Evolutionary conservation across 37 sponge, comb jelly and placozoan genomes (phyloP), one percentile per base, ranked within the genome.

Genomic region (Dysidea cf. avara): DNA sequence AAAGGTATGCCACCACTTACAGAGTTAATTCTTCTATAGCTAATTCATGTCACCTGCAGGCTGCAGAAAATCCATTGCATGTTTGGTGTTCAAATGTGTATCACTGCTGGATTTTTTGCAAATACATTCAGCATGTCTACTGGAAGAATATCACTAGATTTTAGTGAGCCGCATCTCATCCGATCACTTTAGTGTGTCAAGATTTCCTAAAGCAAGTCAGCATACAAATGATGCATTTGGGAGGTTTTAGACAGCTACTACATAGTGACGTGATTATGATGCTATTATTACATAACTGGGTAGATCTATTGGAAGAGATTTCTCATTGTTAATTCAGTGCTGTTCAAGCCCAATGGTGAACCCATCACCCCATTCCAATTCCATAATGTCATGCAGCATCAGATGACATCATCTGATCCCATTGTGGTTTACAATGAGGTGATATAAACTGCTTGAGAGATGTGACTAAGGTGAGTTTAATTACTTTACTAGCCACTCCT

Each of bases 401-500:
- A 13, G 3, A 35, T 37, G 17, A 40, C 16, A 6, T 32, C 43
- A 38, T n/a, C 11, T 73, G 20, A 14, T 60, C 60, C n/a, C 39
- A 83, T 77, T 77, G 77, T 83, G 14, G 74, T 84, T 34, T 90
- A 86, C 69, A 79, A 86, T 75, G 91, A 90, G 39, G 82, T 90
- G 5, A 56, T 90, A 0, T 83, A 90, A 68, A 93, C 94, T 85
- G 48, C 55, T 89, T 93, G 91, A 64, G 94, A 53, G 94, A 93
- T 70, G 55, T 93, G 21, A 89, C 94, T 20, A 91, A 89, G 75
- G 94, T 93, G 69, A 68, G 87, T 30, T 17, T 35, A n/a, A n/a
- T n/a, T n/a, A n/a, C n/a, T n/a, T n/a, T n/a, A n/a, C n/a, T n/a
- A n/a, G n/a, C n/a, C n/a, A n/a, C n/a, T n/a, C n/a, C n/a, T n/a